Evolutionary conservation across 2,888 invertebrate species (phyloP), one percentile per base, ranked within the genome.

Genomic region (Eristalinus sepulchralis): DNA sequence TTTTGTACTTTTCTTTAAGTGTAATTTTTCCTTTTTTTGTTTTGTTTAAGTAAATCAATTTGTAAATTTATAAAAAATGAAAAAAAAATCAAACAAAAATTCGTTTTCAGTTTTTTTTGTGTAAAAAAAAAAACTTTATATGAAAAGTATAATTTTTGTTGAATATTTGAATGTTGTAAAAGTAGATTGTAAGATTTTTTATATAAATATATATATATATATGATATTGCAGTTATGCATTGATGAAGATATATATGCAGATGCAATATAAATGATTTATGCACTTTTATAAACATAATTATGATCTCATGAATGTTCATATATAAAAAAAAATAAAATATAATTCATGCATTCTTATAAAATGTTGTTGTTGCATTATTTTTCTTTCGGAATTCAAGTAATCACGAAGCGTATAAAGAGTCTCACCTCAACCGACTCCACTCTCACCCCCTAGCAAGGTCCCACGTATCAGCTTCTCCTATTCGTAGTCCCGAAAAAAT

Each of bases 301-400:
- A 92, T 92, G 91, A 92, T 92, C 91, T 92, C 91, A 92, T 92
- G 91, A 91, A 91, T 91, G 91, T 92, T 91, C 91, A 91, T 91
- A 75, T 78, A 77, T 81, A 90, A 90, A 90, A 89, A 89, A 89
- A 88, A 87, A 89, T 86, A n/a, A 83, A 88, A 89, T 87, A 89
- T 84, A 87, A 89, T 86, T 86, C 82, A 86, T 86, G 78, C 82
- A 86, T 82, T 86, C 78, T 75, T 71, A 75, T 11, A 57, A 24
- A 77, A 71, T 57, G 59, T 1, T 20, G 34, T 31, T 36, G 59
- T 67, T 81, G n/a, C 78, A 72, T 60, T 11, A 67, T 72, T 1
- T 4, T 24, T 47, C 39, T 39, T 39, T 9, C 2, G 36, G n/a
- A n/a, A n/a, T n/a, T n/a, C n/a, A n/a, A n/a, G n/a, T n/a, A n/a